Evolutionary conservation across 2,888 invertebrate species (phyloP), one percentile per base, ranked within the genome.

Genomic region (Athalia cordata): DNA sequence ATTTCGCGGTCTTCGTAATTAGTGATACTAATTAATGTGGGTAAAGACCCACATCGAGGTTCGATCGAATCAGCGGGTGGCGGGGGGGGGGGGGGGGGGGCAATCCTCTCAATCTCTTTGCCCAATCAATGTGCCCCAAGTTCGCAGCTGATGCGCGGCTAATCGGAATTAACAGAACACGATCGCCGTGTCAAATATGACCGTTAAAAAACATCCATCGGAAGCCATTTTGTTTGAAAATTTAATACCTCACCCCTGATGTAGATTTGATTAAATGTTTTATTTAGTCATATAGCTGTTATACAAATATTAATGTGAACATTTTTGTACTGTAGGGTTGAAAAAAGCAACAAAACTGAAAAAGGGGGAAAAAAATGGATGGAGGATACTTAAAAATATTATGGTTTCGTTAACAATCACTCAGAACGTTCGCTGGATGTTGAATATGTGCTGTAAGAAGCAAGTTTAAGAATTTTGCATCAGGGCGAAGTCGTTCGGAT

Each of bases 21-120:
- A 85, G 84, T 81, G 83, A 82, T 86, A 86, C 84, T 86, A 86
- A 86, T 86, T 86, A 86, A 86, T 83, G 83, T 80, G 80, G 81
- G 82, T 81, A 82, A 74, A n/a, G 11, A 29, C 1, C 68, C 52
- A 68, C 52, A 6, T 55, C 52, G 11, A 11, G 47, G 66, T 11
- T 3, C 5, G 29, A 43, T 55, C 6, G 15, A 15, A 52, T 11
- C 52, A 5, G 29, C 29, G 6, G 55, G 50, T 68, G 13, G 65
- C 49, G 13, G 49, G 49, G 13, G 13, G 47, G 4, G 52, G 52
- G 13, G 66, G 47, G 13, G 49, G 49, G 13, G 11, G 66, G 7
- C 43, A 29, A 55, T 29, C 47, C 55, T n/a, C n/a, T 55, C 55
- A 55, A 29, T 11, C 11, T 43, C 8, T 29, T 8, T 59, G 59